Percentiles rank a stretch among this genome's conserved stretches.
Conservation (phyloP, 1,140 invertebrate species). For the Diorhabda carinulata region DNA sequence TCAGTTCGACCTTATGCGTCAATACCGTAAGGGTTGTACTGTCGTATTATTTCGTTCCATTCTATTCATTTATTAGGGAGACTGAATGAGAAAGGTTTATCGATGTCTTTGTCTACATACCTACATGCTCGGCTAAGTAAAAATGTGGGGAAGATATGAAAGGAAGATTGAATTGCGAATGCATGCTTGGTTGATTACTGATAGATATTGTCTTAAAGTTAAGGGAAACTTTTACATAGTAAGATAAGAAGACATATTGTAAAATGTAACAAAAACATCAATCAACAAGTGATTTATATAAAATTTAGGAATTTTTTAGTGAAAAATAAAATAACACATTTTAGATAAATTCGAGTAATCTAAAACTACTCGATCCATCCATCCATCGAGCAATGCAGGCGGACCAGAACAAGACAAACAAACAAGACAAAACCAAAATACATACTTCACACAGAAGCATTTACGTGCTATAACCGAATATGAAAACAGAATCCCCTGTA, state of each 20-base stretch:
- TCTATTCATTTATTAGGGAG: neutral
- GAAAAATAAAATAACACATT: too few species aligned
- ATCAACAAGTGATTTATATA: too few species aligned
- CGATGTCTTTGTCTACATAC: neutral
- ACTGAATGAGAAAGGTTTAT: neutral
- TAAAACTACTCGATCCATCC: too few species aligned
- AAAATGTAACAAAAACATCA: too few species aligned
- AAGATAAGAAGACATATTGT: neutral
- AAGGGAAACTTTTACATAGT: neutral
- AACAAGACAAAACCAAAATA: too few species aligned
- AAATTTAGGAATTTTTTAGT: too few species aligned
- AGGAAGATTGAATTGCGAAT: neutral
- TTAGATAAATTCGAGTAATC: too few species aligned
- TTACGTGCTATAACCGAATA: too few species aligned
- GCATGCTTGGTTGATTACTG: neutral
- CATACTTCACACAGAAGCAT: too few species aligned
- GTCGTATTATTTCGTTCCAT: neutral
- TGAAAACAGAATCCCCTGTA: too few species aligned
- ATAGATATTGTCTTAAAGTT: neutral
- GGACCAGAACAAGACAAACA: too few species aligned
- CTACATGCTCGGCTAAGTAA: slow-evolving; percentile 1
- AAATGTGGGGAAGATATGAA: neutral
- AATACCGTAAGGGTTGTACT: neutral
- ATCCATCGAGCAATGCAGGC: too few species aligned
- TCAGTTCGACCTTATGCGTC: neutral